Evolutionary conservation across 1,140 invertebrate species (phyloP).

Genomic region (Trichogramma pretiosum): DNA sequence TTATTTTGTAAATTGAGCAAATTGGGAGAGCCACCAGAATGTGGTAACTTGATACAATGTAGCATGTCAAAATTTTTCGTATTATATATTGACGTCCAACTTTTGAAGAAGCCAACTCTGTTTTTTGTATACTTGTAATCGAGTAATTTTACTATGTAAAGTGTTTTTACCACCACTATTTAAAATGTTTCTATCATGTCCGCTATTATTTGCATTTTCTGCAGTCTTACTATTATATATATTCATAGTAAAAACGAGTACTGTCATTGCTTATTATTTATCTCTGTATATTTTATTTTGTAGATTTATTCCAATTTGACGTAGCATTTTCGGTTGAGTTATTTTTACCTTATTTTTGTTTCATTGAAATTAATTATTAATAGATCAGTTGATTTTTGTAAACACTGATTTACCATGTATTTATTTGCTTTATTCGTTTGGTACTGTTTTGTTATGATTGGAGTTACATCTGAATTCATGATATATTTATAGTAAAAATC

Average conservation of each 20-base stretch:
- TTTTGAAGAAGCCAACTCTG: too few relatives aligned
- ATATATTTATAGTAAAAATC: too few relatives aligned
- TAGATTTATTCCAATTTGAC: too few relatives aligned
- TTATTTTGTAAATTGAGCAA: constrained; percentile 31
- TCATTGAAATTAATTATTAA: too few relatives aligned
- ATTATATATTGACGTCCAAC: constrained; percentile 13
- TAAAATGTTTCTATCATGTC: constrained; percentile 10
- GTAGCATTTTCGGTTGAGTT: too few relatives aligned
- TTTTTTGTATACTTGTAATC: too few relatives aligned
- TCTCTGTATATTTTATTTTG: constrained; percentile 33
- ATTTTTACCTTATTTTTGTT: too few relatives aligned
- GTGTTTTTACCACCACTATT: too few relatives aligned
- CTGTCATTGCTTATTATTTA: constrained; percentile 33
- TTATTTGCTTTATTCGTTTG: constrained; percentile 13
- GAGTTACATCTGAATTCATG: too few relatives aligned
- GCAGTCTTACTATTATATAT: constrained; percentile 7
- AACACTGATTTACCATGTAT: constrained; percentile 9
- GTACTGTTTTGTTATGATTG: too few relatives aligned
- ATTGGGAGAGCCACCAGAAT: constrained; percentile 43
- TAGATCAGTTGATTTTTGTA: constrained; percentile 5
- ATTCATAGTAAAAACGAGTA: constrained; percentile 27
- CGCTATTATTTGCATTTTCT: constrained; percentile 16
- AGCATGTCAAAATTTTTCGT: constrained; percentile 34
- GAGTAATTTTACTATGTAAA: not conserved
- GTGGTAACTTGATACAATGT: constrained; percentile 41